Evolutionary conservation across 2,888 invertebrate species (phyloP).

Genomic region (Ornithoptera alexandrae): DNA sequence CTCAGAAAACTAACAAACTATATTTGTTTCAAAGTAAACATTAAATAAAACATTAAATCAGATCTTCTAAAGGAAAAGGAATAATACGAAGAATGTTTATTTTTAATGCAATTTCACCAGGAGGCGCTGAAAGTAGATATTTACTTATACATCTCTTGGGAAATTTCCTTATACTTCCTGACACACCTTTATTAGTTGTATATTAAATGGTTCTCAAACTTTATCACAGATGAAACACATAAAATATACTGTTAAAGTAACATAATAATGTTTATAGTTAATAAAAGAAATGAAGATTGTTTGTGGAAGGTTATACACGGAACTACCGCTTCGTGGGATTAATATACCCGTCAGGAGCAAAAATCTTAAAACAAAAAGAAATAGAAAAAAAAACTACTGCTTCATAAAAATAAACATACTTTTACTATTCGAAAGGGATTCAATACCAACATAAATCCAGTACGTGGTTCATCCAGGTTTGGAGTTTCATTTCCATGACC

Average conservation of each 20-base stretch:
- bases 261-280: not conserved
- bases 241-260: not conserved
- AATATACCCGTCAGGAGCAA: too few species aligned
- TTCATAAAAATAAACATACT: too few species aligned
- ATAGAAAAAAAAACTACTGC: too few species aligned
- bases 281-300: not conserved
- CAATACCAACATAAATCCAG: too few species aligned
- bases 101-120: not conserved
- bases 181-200: not conserved
- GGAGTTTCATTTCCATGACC: too few species aligned
- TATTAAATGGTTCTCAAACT: not conserved
- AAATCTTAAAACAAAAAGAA: too few species aligned
- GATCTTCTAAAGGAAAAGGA: not conserved
- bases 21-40: too few species aligned
- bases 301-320: too few species aligned
- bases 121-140: not conserved
- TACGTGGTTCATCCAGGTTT: too few species aligned
- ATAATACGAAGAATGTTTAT: not conserved
- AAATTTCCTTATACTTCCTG: not conserved
- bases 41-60: not conserved
- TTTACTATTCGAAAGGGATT: too few species aligned
- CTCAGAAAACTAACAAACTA: too few species aligned
- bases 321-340: too few species aligned
- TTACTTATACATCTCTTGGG: not conserved
- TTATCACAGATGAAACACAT: not conserved